These are phyloP conservation scores for Samia ricini DNA, from an alignment of 1,140 invertebrate genomes.

Conservation along the genomic window DNA sequence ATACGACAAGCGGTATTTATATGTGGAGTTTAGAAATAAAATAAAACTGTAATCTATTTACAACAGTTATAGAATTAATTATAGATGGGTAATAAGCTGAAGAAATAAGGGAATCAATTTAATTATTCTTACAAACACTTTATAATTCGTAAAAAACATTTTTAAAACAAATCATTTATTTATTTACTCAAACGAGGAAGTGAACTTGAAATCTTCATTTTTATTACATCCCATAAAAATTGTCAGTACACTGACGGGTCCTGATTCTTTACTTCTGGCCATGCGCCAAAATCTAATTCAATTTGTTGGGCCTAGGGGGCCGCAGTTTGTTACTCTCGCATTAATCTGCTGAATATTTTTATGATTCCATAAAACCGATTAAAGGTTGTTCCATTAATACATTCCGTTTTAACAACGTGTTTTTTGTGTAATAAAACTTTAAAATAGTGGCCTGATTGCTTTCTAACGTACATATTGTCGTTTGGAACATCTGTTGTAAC, in stretches of 20 bases:
- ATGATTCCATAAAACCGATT: slow-evolving; percentile 34
- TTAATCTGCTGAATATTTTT: slow-evolving; percentile 27
- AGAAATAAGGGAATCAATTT: too few relatives aligned
- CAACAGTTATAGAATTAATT: too few relatives aligned
- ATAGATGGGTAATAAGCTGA: too few relatives aligned
- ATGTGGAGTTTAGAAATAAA: too few relatives aligned
- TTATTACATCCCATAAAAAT: slow-evolving; percentile 6
- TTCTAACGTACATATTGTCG: not conserved
- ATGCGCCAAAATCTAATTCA: slow-evolving; percentile 33
- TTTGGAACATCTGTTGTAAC: not conserved
- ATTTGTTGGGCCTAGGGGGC: slow-evolving; percentile 28
- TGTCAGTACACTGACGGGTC: slow-evolving; percentile 11
- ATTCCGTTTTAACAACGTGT: slow-evolving; percentile 22
- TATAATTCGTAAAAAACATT: too few relatives aligned
- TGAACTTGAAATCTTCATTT: not conserved
- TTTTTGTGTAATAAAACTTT: slow-evolving; percentile 16
- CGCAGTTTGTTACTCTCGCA: slow-evolving; percentile 19
- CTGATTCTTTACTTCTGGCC: slow-evolving; percentile 19
- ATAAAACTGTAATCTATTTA: too few relatives aligned
- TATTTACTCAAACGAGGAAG: not conserved
- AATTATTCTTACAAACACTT: too few relatives aligned
- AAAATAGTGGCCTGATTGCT: not conserved
- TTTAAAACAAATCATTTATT: too few relatives aligned
- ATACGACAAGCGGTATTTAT: too few relatives aligned
- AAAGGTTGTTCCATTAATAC: slow-evolving; percentile 31